phyloP scores from a whole-genome alignment of 2,797 vertebrate species.

The Clarias pachynema region DNA sequence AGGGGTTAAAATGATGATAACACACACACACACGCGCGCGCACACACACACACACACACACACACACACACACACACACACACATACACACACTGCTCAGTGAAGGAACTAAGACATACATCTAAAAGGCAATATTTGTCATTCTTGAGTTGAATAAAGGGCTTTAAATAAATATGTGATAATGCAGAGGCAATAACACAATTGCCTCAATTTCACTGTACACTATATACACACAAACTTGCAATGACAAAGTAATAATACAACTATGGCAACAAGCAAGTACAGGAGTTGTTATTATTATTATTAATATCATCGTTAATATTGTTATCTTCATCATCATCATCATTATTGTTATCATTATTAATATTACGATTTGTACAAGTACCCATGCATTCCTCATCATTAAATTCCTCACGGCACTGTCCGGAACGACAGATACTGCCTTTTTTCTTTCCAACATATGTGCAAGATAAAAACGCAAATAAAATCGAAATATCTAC shows the following conservation, averaged over 20 bases:
- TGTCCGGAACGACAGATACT: slow-evolving; percentile 81
- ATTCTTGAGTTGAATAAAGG: slow-evolving; percentile 76
- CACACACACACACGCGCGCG: slow-evolving; percentile 31
- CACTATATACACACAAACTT: slow-evolving; percentile 81
- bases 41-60: slow-evolving; percentile 17
- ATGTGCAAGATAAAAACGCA: slow-evolving; percentile 70
- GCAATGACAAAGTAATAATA: slow-evolving; percentile 74
- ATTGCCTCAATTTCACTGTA: slow-evolving; percentile 73
- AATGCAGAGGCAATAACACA: slow-evolving; percentile 62
- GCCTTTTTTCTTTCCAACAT: slow-evolving; percentile 69
- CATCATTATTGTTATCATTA: slow-evolving; percentile 36
- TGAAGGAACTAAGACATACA: slow-evolving; percentile 62
- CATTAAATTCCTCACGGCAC: slow-evolving; percentile 62
- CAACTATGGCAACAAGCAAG: slow-evolving; percentile 76
- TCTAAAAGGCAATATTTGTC: slow-evolving; percentile 85
- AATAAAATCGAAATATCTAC: slow-evolving; percentile 66
- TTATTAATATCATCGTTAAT: slow-evolving; percentile 40
- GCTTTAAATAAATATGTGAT: slow-evolving; percentile 79
- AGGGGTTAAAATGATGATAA: slow-evolving; percentile 48
- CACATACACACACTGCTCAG: slow-evolving; percentile 58
- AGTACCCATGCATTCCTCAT: slow-evolving; percentile 49
- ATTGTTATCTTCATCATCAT: slow-evolving; percentile 48
- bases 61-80: slow-evolving; percentile 22
- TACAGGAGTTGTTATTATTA: slow-evolving; percentile 62
- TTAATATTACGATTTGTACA: slow-evolving; percentile 51